Evolutionary conservation across 2,113 vertebrate species (phyloP).

Genomic region (Psilopogon haemacephalus): DNA sequence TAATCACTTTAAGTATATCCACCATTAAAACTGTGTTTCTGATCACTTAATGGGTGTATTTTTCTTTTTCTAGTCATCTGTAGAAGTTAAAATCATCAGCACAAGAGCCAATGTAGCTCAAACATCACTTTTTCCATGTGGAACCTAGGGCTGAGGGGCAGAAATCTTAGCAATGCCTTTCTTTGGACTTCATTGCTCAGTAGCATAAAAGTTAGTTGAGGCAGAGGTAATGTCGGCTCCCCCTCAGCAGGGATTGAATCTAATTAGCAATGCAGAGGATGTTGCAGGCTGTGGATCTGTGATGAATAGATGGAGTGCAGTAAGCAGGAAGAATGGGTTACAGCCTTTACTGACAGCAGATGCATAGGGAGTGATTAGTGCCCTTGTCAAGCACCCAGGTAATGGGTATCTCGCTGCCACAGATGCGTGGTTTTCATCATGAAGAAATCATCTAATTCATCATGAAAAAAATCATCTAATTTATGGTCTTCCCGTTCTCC

Average conservation of each 20-base stretch:
- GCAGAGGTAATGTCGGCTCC: not conserved
- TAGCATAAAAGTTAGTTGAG: not conserved
- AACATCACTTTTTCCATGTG: not conserved
- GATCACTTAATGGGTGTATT: not conserved
- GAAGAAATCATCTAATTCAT: not conserved
- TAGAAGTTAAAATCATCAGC: not conserved
- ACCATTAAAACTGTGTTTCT: not conserved
- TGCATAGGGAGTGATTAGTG: not conserved
- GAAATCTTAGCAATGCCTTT: not conserved
- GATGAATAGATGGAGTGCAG: not conserved
- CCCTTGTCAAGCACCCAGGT: not conserved
- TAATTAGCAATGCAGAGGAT: not conserved
- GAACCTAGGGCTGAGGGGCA: not conserved
- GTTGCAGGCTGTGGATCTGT: not conserved
- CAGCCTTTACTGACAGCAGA: not conserved
- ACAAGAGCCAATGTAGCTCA: not conserved
- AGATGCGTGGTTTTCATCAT: not conserved
- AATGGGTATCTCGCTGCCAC: not conserved
- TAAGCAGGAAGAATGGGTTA: not conserved
- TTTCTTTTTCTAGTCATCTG: not conserved
- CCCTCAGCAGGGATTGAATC: not conserved
- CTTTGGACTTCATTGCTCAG: not conserved
- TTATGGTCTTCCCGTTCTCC: not conserved
- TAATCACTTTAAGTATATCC: not conserved
- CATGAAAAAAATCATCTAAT: not conserved